Base-by-base conservation (phyloP, 2,113 vertebrate genomes). In the Aldabrachelys gigantea region DNA sequence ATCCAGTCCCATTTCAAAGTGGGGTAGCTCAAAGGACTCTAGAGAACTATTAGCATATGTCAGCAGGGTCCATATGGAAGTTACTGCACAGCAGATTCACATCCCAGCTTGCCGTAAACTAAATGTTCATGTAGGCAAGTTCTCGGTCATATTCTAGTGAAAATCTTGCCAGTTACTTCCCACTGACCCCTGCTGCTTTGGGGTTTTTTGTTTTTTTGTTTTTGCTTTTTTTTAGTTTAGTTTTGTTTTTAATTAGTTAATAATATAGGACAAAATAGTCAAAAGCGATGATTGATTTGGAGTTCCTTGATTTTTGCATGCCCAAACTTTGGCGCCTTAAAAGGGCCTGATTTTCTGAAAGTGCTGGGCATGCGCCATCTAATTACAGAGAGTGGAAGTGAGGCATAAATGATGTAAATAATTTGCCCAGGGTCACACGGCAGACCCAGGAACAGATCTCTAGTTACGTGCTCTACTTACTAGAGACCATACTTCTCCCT, bases 211-310 rank as follows among this genome's bases (percentile, higher is more conserved):
- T 41, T 41, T 41, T 41, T 41, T 41, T 41, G 41, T 49, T 4
- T 49, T 49, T 50, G 12, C 44, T 44, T 44, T 50, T 49, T 14
- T 50, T 50, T 14, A 4, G 49, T 50, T 50, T 50, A 14, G 13
- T 14, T 50, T 50, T 50, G 47, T 49, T 50, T 50, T 50, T 50
- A 50, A 14, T 50, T 50, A 50, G 49, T 14, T 50, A 50, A 14
- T 50, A 86, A 82, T 52, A 89, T 10, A 81, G 80, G 85, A 38
- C 17, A 24, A 2, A 2, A 44, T 89, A 96, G 86, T 89, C 69
- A 50, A 62, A 88, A 93, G 76, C 4, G 90, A 38, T 80, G 78
- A 31, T 89, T 69, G 29, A 65, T 17, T 65, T 65, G 29, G 62
- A 14, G 16, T 65, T 65, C 62, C 62, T 65, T 12, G 6, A 16